Evolutionary conservation across 2,888 invertebrate species (phyloP), one percentile per base, ranked within the genome.

Genomic region (Drosophila lacicola): DNA sequence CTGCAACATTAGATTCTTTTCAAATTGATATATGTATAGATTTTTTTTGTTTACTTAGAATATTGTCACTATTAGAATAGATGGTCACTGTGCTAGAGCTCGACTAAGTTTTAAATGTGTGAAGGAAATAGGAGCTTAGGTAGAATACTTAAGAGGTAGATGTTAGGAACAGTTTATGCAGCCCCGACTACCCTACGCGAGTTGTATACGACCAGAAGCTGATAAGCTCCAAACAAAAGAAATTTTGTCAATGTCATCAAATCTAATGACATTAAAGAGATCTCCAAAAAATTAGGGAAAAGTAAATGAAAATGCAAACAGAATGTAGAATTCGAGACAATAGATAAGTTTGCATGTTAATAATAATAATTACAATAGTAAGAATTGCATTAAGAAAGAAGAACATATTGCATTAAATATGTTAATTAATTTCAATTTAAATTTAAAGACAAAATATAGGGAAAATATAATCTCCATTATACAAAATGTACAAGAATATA

Each of bases 1-100:
- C 63, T 74, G 78, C 68, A 80, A 66, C 51, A 68, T 64, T 65
- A 61, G 49, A 47, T 49, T 69, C 51, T 49, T 55, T 64, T 76
- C 53, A 71, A 47, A 61, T 67, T 65, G 51, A 29, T 51, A 39
- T 58, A 58, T 47, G 62, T 54, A 56, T 64, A 57, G 44, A 19
- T 63, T 56, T 56, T 29, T 46, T 51, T 44, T 44, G 42, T 46
- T 45, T 51, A 34, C 39, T 64, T 67, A 68, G n/a, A 34, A 50
- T 56, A 63, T 44, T 54, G 33, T 17, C 17, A 17, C 17, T 17
- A 17, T 17, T 17, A 17, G 17, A 17, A 55, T 64, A 64, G 25
- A 54, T 55, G 60, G 44, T 54, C 64, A 37, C 51, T 45, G 57
- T 74, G 60, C 79, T 68, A 29, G n/a, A 74, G 41, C 58, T 77